Percentiles rank a stretch among this genome's conserved stretches.
Conservation (phyloP, 2,797 vertebrate species). For the Notamacropus eugenii region DNA sequence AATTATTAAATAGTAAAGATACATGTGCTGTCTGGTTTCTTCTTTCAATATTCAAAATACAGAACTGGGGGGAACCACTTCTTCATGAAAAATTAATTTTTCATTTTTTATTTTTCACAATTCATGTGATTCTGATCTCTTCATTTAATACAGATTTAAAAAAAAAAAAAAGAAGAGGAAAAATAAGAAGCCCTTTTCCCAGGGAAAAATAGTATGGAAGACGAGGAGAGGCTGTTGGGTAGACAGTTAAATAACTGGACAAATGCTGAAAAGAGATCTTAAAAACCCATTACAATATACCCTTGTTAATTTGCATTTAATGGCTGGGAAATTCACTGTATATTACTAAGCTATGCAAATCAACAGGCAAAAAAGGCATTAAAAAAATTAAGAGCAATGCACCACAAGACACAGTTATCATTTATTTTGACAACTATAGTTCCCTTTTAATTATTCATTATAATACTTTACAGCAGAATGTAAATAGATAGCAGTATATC, state of each 20-base stretch:
- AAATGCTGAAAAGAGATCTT: constrained; percentile 57
- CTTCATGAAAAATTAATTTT: constrained; percentile 51
- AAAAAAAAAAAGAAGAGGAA: not conserved
- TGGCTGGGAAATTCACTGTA: constrained; percentile 38
- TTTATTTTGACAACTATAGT: constrained; percentile 60
- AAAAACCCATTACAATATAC: constrained; percentile 57
- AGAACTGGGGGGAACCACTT: constrained; percentile 31
- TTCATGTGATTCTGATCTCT: constrained; percentile 26
- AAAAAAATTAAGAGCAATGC: constrained; percentile 31
- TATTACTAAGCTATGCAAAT: constrained; percentile 59
- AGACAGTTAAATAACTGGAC: constrained; percentile 38
- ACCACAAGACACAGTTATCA: constrained; percentile 26
- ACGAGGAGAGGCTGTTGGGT: not conserved
- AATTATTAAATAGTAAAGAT: constrained; percentile 66
- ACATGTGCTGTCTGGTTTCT: constrained; percentile 45
- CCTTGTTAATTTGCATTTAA: constrained; percentile 69
- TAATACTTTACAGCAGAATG: constrained; percentile 53
- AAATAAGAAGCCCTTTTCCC: constrained; percentile 7
- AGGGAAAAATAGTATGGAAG: not conserved
- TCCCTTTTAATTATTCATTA: constrained; percentile 74
- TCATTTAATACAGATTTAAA: constrained; percentile 24
- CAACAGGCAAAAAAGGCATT: constrained; percentile 37
- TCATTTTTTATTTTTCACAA: constrained; percentile 44
- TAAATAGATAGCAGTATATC: constrained; percentile 20
- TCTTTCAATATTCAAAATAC: constrained; percentile 39